These are phyloP conservation scores for Drosophila prosaltans DNA, from an alignment of 1,140 invertebrate species.

Conservation along the genomic window DNA sequence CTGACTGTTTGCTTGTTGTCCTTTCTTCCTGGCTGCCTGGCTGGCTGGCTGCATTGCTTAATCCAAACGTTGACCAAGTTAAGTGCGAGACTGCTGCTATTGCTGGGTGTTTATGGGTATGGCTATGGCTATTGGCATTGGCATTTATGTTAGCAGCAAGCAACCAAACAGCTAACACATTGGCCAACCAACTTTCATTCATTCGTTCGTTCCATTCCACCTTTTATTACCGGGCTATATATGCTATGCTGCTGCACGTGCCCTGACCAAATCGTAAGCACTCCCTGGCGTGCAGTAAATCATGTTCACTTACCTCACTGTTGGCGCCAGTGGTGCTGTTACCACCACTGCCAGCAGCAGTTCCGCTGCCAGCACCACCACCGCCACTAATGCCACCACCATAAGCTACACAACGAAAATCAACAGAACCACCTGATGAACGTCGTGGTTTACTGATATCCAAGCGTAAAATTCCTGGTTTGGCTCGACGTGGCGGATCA, in stretches of 20 bases:
- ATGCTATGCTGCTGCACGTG: slow-evolving; percentile 29
- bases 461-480: slow-evolving; percentile 83
- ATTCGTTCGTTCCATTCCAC: neutral
- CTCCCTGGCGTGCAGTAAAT: slow-evolving; percentile 70
- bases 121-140: slow-evolving; percentile 36
- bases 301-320: slow-evolving; percentile 81
- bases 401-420: slow-evolving; percentile 76
- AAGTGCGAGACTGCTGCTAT: slow-evolving; percentile 36
- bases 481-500: slow-evolving; percentile 59
- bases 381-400: slow-evolving; percentile 21
- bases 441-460: slow-evolving; percentile 83
- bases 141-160: slow-evolving; percentile 11
- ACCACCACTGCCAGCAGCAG: slow-evolving; percentile 30
- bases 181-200: slow-evolving; percentile 2
- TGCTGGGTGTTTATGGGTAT: slow-evolving; percentile 35
- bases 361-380: slow-evolving; percentile 9
- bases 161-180: slow-evolving; percentile 2
- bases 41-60: slow-evolving; percentile 40
- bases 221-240: neutral
- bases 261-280: slow-evolving; percentile 70
- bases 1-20: slow-evolving; percentile 4
- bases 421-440: slow-evolving; percentile 84
- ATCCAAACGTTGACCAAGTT: slow-evolving; percentile 35
- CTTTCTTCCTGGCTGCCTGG: slow-evolving; percentile 5
- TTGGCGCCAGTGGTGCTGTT: slow-evolving; percentile 57